phyloP scores from a whole-genome alignment of 2,888 invertebrate species.

The Phyllotreta cruciferae region DNA sequence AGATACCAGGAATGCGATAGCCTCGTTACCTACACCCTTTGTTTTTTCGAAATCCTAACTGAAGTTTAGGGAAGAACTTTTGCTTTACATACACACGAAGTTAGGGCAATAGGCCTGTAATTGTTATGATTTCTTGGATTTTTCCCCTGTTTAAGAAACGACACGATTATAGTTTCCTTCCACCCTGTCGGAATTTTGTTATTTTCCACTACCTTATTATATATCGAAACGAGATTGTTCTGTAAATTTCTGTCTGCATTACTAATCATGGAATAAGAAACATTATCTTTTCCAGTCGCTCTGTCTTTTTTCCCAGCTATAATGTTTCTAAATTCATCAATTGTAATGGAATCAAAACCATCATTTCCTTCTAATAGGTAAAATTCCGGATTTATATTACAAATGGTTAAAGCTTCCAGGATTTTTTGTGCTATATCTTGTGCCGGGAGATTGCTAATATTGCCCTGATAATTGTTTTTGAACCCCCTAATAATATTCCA shows the following conservation, averaged over 20 bases:
- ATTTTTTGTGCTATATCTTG: constrained; percentile 2
- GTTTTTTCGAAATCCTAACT: too few species aligned
- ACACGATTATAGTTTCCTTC: background rate
- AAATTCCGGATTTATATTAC: constrained; percentile 7
- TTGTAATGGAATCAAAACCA: too few species aligned
- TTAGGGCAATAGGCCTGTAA: constrained; percentile 21
- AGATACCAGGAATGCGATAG: background rate
- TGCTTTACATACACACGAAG: constrained; percentile 9
- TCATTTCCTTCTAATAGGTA: too few species aligned
- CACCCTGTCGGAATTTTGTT: constrained; percentile 3
- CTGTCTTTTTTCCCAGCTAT: constrained; percentile 5
- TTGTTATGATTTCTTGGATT: constrained; percentile 2
- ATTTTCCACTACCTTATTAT: background rate
- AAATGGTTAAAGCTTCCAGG: background rate
- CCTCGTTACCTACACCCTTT: background rate
- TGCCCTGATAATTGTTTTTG: constrained; percentile 1
- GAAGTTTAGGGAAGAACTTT: too few species aligned
- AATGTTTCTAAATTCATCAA: background rate
- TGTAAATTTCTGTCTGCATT: background rate
- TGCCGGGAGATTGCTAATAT: background rate
- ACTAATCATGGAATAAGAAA: constrained; percentile 1
- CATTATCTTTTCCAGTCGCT: background rate
- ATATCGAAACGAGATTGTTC: background rate
- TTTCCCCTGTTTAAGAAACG: constrained; percentile 15
- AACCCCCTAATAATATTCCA: constrained; percentile 16